Conservation (phyloP, 2,888 invertebrate species). For the Carterocephalus palaemon region DNA sequence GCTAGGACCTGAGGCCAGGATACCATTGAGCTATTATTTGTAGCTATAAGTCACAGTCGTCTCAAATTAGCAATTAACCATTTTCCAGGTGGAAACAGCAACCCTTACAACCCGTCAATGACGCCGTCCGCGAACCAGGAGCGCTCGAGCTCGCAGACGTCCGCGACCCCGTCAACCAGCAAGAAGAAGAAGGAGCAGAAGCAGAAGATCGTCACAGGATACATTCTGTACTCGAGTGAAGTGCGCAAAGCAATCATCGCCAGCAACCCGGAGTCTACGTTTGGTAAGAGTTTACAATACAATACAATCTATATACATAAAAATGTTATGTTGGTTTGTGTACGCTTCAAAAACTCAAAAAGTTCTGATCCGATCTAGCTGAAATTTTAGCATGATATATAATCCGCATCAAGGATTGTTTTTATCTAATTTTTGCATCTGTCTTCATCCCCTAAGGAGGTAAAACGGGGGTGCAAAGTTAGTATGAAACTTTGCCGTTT, state of each 20-base stretch:
- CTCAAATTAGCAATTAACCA: conserved; percentile 24
- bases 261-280: conserved; percentile 95
- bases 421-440: too few species aligned
- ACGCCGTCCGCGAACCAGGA: conserved; percentile 54
- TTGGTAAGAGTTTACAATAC: conserved; percentile 82
- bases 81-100: conserved; percentile 72
- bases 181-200: conserved; percentile 78
- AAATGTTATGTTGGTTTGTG: too few species aligned
- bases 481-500: too few species aligned
- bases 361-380: too few species aligned
- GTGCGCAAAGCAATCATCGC: conserved; percentile 94
- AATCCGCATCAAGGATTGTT: too few species aligned
- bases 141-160: conserved; percentile 39
- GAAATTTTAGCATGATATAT: too few species aligned
- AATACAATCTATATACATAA: too few species aligned
- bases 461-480: too few species aligned
- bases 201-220: conserved; percentile 95
- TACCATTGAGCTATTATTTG: not conserved
- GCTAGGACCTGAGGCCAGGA: too few species aligned
- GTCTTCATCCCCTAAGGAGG: too few species aligned
- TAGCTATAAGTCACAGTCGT: not conserved
- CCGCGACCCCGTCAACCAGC: conserved; percentile 49
- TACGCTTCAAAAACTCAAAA: too few species aligned
- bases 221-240: conserved; percentile 98
- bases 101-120: conserved; percentile 67